Evolutionary conservation across 2,888 invertebrate species (phyloP), one percentile per base, ranked within the genome.

Genomic region (Chloroclysta siterata): DNA sequence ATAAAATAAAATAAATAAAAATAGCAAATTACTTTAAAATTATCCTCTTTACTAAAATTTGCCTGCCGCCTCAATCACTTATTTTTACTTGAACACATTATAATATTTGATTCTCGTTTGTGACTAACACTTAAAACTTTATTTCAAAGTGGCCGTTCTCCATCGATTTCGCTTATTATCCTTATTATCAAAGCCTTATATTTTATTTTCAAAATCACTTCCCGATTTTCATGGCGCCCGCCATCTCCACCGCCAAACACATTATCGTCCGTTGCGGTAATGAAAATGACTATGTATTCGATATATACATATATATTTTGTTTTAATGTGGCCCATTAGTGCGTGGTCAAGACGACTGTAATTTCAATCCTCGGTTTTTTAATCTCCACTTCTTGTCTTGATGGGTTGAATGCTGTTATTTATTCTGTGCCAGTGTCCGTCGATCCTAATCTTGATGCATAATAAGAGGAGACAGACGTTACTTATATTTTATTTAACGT

Each of bases 401-500:
- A 91, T 91, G 90, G 89, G 86, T 85, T 86, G 87, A 88, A 52
- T 56, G 42, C 64, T 64, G 47, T 44, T 36, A 7, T 53, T 56
- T 56, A 53, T 52, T 56, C 64, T 64, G 64, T 64, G 56, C 41
- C 56, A 36, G 87, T 90, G 90, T 90, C 90, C 89, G 85, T 90
- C 74, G 92, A 92, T 91, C 79, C 86, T 89, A 91, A 93, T 93
- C 93, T 88, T 73, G 68, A 72, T 79, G 86, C 80, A 89, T 91
- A 92, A 92, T 91, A 92, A 89, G 88, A 90, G 86, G 87, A 90
- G 90, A 91, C 90, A 89, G 90, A 91, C 90, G 84, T 90, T 84
- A 87, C 89, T 90, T 92, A 92, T 88, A 92, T 90, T 91, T 92
- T 90, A 91, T 91, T 90, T 88, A 89, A 90, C 81, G 86, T 90